These are phyloP conservation scores for Eudemis profundana DNA, from an alignment of 2,888 invertebrate genomes.

Conservation along the genomic window DNA sequence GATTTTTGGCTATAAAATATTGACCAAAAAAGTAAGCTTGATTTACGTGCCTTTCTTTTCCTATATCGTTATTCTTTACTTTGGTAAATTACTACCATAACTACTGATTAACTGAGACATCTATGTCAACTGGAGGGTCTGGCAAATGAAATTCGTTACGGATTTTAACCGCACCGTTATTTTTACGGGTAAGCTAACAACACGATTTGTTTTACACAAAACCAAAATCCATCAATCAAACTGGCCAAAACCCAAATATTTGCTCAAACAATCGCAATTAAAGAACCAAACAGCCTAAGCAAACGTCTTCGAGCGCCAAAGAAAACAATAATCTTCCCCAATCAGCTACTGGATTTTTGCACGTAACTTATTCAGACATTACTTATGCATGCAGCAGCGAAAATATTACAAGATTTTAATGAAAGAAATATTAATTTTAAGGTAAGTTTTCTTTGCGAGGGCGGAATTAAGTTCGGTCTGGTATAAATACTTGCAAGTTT, in stretches of 20 bases:
- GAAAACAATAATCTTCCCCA: constrained; percentile 51
- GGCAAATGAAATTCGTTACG: too few species aligned
- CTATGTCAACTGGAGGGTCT: too few species aligned
- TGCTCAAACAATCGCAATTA: constrained; percentile 56
- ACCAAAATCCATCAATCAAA: constrained; percentile 42
- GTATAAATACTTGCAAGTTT: constrained; percentile 48
- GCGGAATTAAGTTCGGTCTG: constrained; percentile 74
- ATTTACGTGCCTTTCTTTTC: too few species aligned
- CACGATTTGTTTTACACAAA: constrained; percentile 2
- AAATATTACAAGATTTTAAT: constrained; percentile 86
- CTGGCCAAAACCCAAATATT: constrained; percentile 49
- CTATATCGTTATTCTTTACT: too few species aligned
- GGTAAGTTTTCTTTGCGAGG: constrained; percentile 81
- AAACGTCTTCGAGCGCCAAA: constrained; percentile 48
- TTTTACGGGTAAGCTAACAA: neutral
- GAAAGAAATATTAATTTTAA: constrained; percentile 86
- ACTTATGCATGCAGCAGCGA: constrained; percentile 86
- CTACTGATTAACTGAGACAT: neutral
- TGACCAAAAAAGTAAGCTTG: too few species aligned
- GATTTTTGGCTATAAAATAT: neutral
- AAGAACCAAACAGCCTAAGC: constrained; percentile 48
- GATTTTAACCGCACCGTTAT: too few species aligned
- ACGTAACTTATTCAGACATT: constrained; percentile 83
- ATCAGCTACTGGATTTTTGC: constrained; percentile 70
- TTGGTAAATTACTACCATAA: too few species aligned